A percentile compares a stretch with the other conserved stretches of the same genome.
phyloP scores from a whole-genome alignment of 2,888 invertebrate species.

The Busseola fusca region DNA sequence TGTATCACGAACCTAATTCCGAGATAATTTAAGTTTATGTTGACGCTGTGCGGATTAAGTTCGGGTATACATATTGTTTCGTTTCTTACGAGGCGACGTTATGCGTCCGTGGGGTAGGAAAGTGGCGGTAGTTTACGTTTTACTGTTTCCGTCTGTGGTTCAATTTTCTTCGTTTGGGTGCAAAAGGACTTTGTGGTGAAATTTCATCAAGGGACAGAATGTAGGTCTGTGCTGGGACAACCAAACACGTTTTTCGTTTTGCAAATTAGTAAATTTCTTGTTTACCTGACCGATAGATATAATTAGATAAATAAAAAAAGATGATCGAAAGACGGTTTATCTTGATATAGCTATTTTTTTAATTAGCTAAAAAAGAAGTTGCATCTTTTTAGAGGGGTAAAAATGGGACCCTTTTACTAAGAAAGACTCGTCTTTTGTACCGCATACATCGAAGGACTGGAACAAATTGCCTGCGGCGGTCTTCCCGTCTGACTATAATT shows the following conservation, averaged over 20 bases:
- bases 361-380: background rate
- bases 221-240: background rate
- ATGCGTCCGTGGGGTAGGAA: constrained; percentile 41
- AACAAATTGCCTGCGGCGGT: too few relatives aligned
- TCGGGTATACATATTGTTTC: constrained; percentile 56
- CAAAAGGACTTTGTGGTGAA: constrained; percentile 15
- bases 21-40: constrained; percentile 64
- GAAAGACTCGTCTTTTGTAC: too few relatives aligned
- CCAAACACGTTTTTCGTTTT: background rate
- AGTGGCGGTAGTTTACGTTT: constrained; percentile 45
- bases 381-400: too few relatives aligned
- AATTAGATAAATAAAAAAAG: background rate
- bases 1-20: constrained; percentile 58
- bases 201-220: constrained; percentile 24
- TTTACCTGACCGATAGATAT: background rate
- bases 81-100: constrained; percentile 44
- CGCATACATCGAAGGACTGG: too few relatives aligned
- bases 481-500: too few relatives aligned
- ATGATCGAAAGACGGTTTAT: background rate
- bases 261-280: background rate
- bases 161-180: constrained; percentile 24
- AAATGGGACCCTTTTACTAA: too few relatives aligned
- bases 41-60: constrained; percentile 56
- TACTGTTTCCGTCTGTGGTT: constrained; percentile 46
- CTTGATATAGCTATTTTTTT: background rate